Evolutionary conservation across 2,113 vertebrate species (phyloP), one percentile per base, ranked within the genome.

Genomic region (Gambusia affinis): DNA sequence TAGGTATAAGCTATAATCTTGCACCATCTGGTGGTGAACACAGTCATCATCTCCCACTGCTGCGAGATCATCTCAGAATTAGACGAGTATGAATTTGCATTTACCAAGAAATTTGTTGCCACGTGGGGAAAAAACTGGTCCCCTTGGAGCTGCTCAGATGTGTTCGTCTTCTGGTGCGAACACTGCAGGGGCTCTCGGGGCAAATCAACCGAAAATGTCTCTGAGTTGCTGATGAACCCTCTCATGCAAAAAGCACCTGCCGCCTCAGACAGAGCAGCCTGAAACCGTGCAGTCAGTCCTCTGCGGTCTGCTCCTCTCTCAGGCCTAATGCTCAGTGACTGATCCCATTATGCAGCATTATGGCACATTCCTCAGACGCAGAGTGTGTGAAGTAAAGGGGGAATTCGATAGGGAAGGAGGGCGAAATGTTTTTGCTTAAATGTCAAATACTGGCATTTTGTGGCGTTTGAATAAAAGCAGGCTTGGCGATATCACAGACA

Each of bases 401-500:
- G 82, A 89, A 91, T 11, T 11, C 79, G 91, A 92, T 88, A 92
- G 88, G 77, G 22, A 87, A 73, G 89, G 89, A 85, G 90, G 87
- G 87, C 84, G 63, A 81, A 79, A 90, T 80, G 37, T 91, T 88
- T 37, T 93, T 88, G 78, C 87, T 85, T 84, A 87, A 83, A 88
- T 91, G 88, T 82, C 85, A 79, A 28, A 6, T 39, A n/a, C 30
- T 69, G 73, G 60, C 37, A 51, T 89, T 84, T 64, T 77, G 77
- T 83, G 85, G 79, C 67, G 77, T 93, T 95, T 94, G 94, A 94
- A 95, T 94, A 94, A 94, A 94, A 87, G 39, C 70, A 91, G 81
- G 74, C 72, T 63, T 63, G 83, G 75, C 92, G 87, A 90, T 10
- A 71, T 91, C 79, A 88, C 7, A 83, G 84, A 86, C 81, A 73